Evolutionary conservation across 2,113 vertebrate genomes (phyloP), one percentile per base, ranked within the genome.

Genomic region (Actenoides lindsayi): DNA sequence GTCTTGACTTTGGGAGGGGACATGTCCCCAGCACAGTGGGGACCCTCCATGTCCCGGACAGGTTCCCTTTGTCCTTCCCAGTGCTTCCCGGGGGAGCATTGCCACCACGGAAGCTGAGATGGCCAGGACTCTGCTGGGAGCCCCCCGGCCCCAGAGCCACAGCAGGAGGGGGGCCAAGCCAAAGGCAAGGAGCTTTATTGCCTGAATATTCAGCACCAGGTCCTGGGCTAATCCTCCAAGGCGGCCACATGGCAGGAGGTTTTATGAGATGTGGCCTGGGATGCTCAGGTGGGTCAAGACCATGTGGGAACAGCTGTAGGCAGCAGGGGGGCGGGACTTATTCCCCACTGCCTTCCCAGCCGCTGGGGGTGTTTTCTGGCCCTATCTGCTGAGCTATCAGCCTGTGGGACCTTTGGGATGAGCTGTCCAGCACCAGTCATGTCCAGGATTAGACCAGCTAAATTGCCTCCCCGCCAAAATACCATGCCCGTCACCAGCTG

Each of bases 381-480:
- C 76, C 41, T 9, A 2, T 16, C 65, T 69, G 33, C 6, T 0
- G 1, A 64, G 64, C 33, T 16, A 6, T 3, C 0, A 0, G 74
- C 27, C 51, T 28, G 25, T 53, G 25, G 51, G 27, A 53, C 69
- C 74, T 33, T 48, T 44, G 54, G 83, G 44, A 78, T 2, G 9
- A 78, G 83, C 67, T 85, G 50, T 37, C 46, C 81, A 69, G 42
- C 10, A 17, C 25, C 53, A 39, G 56, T 71, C 33, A 42, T 35
- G 31, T 25, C 77, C 82, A 87, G 59, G 59, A 50, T 64, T 41
- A 82, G 54, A 39, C 39, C 63, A 63, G 41, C 62, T 37, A 10
- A 21, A 11, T 6, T 35, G 17, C n/a, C 1, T 11, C 25, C 30
- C 17, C 9, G 10, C 0, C 9, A 37, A 28, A 44, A 18, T 17